Base-by-base conservation (phyloP, 2,888 invertebrate genomes). In the Pseudoips prasinana region DNA sequence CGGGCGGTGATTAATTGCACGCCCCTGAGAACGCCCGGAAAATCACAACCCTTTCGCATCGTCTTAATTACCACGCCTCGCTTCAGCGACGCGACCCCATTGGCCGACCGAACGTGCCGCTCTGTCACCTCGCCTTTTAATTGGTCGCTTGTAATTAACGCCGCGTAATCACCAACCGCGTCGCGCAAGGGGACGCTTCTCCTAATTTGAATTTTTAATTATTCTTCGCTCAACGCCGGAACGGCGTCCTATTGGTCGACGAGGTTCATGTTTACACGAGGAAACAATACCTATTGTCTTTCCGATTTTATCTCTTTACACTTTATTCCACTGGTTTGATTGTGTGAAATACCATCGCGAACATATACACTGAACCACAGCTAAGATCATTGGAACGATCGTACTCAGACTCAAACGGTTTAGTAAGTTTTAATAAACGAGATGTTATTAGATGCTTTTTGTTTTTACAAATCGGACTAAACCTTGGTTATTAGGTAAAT, bases 141-240 rank as follows among this genome's bases (percentile, higher is more conserved):
- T 88, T 87, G 87, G 87, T 78, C 77, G 75, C 61, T 46, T 54
- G 79, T 85, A 88, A 88, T 88, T 88, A 88, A 80, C 82, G 79
- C 81, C 59, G 49, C 29, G 79, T 83, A 82, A 83, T 85, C 82
- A 77, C 84, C 83, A 78, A 83, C 81, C 67, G 74, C 69, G 71
- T 63, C 63, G 70, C 59, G 58, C 71, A 70, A 76, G 76, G 83
- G 84, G 87, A 73, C 74, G 76, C 65, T 59, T 68, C 47, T 70
- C 58, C 74, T 84, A 81, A 87, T 87, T 88, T 87, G 73, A 85
- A 87, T 84, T 87, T 88, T 88, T 87, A 88, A 87, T 87, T 87
- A 86, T 59, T 60, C 50, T n/a, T 51, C 55, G 50, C 48, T 58
- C 54, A 56, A 48, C 41, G 45, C 44, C 34, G 38, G 36, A 38